phyloP scores from a whole-genome alignment of 2,797 vertebrate species.

The Cyprinodon diabolis region DNA sequence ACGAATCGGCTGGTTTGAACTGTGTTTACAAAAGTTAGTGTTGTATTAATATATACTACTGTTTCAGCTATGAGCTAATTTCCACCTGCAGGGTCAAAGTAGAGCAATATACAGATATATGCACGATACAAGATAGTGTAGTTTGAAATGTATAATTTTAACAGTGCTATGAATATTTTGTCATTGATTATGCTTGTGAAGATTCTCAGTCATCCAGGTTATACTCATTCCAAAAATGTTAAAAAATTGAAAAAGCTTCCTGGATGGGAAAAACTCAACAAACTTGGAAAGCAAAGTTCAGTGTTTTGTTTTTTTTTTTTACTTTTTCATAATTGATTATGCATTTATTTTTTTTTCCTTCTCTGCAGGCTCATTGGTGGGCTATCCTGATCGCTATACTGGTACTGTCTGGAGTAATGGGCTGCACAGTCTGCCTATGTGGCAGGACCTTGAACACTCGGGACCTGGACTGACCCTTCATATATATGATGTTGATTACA shows the following conservation, averaged over 20 bases:
- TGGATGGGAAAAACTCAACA: no score
- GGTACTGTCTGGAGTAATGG: conserved; percentile 80
- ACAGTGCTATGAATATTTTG: no score
- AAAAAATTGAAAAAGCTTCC: no score
- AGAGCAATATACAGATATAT: neutral
- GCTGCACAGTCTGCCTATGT: conserved; percentile 77
- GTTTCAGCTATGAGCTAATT: neutral
- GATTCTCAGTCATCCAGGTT: no score
- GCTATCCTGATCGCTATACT: conserved; percentile 79
- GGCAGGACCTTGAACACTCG: conserved; percentile 67
- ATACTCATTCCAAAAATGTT: no score
- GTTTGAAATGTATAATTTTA: no score
- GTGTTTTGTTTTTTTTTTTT: neutral
- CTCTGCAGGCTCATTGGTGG: conserved; percentile 82
- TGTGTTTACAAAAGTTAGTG: no score
- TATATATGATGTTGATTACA: neutral
- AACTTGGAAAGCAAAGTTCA: no score
- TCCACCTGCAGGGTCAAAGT: neutral
- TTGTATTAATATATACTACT: neutral
- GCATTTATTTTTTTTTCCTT: neutral
- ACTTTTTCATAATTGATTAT: neutral
- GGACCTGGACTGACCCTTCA: conserved; percentile 40
- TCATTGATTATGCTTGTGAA: no score
- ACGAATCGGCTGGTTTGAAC: neutral
- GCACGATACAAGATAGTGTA: no score